phyloP scores from a whole-genome alignment of 2,888 invertebrate genomes.

The Agrochola lota region DNA sequence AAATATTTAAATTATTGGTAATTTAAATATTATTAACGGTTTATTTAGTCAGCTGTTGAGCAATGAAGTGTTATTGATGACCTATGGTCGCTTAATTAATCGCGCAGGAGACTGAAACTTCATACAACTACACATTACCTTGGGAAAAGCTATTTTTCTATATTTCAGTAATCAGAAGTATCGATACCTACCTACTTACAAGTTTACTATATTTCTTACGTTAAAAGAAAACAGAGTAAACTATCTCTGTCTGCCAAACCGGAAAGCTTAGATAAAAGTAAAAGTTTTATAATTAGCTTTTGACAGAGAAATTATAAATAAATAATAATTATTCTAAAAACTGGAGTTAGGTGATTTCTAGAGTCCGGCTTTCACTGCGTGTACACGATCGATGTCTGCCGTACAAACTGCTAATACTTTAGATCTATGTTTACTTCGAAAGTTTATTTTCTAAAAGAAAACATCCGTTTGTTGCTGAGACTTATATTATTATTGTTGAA shows the following conservation, averaged over 20 bases:
- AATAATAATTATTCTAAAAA: constrained; percentile 58
- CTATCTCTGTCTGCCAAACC: constrained; percentile 2
- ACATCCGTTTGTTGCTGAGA: constrained; percentile 29
- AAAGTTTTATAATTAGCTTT: constrained; percentile 42
- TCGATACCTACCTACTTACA: neutral
- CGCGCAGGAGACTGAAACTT: neutral
- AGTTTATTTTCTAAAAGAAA: constrained; percentile 57
- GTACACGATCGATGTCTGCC: constrained; percentile 51
- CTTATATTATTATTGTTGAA: constrained; percentile 15
- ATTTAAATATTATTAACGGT: constrained; percentile 38
- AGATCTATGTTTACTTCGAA: constrained; percentile 55
- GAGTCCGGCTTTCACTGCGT: constrained; percentile 64
- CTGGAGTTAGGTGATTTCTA: constrained; percentile 63
- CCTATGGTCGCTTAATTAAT: neutral
- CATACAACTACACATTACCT: neutral
- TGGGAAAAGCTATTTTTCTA: neutral
- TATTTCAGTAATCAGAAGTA: neutral
- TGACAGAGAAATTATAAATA: constrained; percentile 52
- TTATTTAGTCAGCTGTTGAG: constrained; percentile 43
- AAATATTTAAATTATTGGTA: constrained; percentile 44
- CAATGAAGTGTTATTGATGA: constrained; percentile 34
- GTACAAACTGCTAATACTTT: constrained; percentile 49
- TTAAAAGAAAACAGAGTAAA: neutral
- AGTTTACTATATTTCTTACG: neutral
- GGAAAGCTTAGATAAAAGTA: constrained; percentile 47